These are phyloP conservation scores for Cremastobaeus sp. DNA, from an alignment of 2,888 invertebrate species.

Conservation along the genomic window DNA sequence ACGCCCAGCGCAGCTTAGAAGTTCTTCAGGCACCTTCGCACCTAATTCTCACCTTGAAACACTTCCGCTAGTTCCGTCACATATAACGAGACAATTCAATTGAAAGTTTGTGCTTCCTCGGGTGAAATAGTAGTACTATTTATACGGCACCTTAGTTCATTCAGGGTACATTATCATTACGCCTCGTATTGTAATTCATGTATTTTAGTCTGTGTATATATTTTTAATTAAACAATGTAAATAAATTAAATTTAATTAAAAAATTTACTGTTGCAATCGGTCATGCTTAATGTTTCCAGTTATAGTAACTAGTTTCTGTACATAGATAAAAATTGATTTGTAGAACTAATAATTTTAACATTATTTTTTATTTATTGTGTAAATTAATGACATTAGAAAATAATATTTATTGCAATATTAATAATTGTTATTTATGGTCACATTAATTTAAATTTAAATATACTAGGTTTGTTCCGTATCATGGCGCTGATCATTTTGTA, in stretches of 20 bases:
- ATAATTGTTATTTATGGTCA: no score
- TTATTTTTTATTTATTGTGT: conserved; percentile 30
- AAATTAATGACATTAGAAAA: conserved; percentile 32
- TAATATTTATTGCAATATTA: conserved; percentile 43
- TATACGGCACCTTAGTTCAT: conserved; percentile 92
- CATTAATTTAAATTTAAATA: no score
- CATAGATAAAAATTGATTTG: conserved; percentile 11
- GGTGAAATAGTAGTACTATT: conserved; percentile 80
- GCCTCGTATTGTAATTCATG: conserved; percentile 5
- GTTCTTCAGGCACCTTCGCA: conserved; percentile 87
- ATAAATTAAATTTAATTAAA: no score
- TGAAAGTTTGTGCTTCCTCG: conserved; percentile 72
- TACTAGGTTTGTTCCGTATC: no score
- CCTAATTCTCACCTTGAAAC: conserved; percentile 88
- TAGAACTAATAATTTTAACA: conserved; percentile 6
- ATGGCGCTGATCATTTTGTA: no score
- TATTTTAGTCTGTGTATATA: not conserved
- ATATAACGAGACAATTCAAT: conserved; percentile 80
- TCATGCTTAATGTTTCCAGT: not conserved
- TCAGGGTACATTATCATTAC: conserved; percentile 84
- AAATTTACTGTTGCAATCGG: conserved; percentile 9
- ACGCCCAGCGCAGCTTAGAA: conserved; percentile 86
- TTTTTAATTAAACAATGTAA: conserved; percentile 2
- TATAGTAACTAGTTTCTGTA: not conserved
- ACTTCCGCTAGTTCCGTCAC: conserved; percentile 87